Evolutionary conservation across 64 coral and sea anemone genomes (phyloP).

Genomic region (Stichodactyla helianthus): DNA sequence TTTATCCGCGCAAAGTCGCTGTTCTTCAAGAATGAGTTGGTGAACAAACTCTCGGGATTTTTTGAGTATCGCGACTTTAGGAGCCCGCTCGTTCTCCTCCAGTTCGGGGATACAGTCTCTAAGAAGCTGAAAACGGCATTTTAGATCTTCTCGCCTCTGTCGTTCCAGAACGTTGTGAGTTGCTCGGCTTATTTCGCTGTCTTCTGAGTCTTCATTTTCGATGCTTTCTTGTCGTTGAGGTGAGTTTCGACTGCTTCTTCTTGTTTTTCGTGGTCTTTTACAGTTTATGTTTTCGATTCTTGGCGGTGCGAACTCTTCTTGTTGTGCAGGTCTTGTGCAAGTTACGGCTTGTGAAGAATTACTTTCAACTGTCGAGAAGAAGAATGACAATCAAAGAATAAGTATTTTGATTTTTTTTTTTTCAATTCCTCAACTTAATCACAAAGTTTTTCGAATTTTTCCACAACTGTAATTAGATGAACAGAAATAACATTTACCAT

Average conservation of each 20-base stretch:
- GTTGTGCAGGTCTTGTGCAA: not conserved
- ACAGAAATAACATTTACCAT: not conserved
- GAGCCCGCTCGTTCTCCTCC: slow-evolving; percentile 93
- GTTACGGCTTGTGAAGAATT: slow-evolving; percentile 6
- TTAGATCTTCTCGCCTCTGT: slow-evolving; percentile 89
- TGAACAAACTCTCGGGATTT: slow-evolving; percentile 94
- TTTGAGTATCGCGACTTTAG: slow-evolving; percentile 95
- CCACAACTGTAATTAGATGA: not conserved
- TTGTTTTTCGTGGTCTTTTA: slow-evolving; percentile 56
- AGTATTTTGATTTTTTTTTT: not conserved
- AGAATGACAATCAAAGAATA: not conserved
- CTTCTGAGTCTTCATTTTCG: slow-evolving; percentile 93
- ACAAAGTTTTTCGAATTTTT: not conserved
- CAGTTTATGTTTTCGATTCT: slow-evolving; percentile 43
- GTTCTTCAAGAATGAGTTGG: slow-evolving; percentile 74
- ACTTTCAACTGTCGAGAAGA: slow-evolving; percentile 29
- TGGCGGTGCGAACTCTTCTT: slow-evolving; percentile 71
- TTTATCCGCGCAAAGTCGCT: slow-evolving; percentile 78
- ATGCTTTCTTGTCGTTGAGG: slow-evolving; percentile 43
- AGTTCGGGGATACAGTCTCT: slow-evolving; percentile 91
- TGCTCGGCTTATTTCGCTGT: slow-evolving; percentile 91
- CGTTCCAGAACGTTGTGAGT: slow-evolving; percentile 94
- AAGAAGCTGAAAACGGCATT: slow-evolving; percentile 87
- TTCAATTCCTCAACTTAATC: not conserved
- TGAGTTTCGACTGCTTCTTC: slow-evolving; percentile 48